A percentile compares a stretch with the other conserved stretches of the same genome.
These are phyloP conservation scores for Polyodon spathula DNA, from an alignment of 2,113 vertebrate species.

Conservation along the genomic window DNA sequence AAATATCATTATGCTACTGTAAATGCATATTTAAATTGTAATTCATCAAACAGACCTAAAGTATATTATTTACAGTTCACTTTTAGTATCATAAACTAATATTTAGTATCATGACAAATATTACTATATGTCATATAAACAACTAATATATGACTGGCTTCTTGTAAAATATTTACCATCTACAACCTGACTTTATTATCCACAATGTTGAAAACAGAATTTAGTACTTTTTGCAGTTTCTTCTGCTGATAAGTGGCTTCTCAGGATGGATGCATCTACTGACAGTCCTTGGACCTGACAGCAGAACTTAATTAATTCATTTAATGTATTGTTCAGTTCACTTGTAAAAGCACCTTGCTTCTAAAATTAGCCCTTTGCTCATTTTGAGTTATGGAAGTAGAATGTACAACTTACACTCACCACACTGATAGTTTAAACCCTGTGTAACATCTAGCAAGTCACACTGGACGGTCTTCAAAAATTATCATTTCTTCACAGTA, in stretches of 20 bases:
- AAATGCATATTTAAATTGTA: too few species aligned
- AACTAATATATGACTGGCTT: constrained; percentile 28
- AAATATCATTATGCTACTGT: too few species aligned
- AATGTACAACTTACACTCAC: neutral
- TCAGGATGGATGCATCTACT: constrained; percentile 17
- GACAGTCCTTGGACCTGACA: constrained; percentile 43
- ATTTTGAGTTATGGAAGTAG: neutral
- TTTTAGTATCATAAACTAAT: constrained; percentile 32
- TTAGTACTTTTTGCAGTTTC: neutral
- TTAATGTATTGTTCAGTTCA: constrained; percentile 54
- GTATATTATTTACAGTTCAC: constrained; percentile 31
- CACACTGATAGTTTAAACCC: too few species aligned
- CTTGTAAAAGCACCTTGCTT: constrained; percentile 45
- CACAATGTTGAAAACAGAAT: constrained; percentile 10
- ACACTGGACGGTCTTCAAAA: too few species aligned
- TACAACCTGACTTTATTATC: constrained; percentile 17
- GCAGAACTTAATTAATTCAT: constrained; percentile 52
- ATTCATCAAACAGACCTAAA: constrained; percentile 10
- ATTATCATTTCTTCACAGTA: too few species aligned
- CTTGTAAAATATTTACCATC: constrained; percentile 32
- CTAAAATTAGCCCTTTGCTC: constrained; percentile 36
- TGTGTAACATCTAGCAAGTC: too few species aligned
- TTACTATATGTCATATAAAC: constrained; percentile 34
- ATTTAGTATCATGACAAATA: too few species aligned
- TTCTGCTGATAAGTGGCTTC: constrained; percentile 24